Evolutionary conservation across 1,140 invertebrate genomes (phyloP).

Genomic region (Drosophila nigromelanica): DNA sequence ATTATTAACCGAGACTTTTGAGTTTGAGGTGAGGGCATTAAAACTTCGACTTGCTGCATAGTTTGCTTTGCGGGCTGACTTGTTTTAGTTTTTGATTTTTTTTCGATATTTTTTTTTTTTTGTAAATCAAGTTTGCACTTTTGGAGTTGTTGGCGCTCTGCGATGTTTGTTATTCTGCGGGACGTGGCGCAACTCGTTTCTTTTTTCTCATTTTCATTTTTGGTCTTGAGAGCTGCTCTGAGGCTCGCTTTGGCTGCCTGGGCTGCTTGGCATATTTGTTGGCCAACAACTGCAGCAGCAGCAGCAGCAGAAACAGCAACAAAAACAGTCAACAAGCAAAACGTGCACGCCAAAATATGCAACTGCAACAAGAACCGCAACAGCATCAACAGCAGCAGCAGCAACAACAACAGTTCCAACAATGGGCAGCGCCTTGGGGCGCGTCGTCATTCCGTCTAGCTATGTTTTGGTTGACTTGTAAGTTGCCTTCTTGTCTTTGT

Average conservation of each 20-base stretch:
- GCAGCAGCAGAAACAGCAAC: constrained; percentile 1
- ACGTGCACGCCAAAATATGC: constrained; percentile 54
- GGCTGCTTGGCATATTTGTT: constrained; percentile 73
- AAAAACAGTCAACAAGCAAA: constrained; percentile 50
- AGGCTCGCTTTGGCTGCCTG: constrained; percentile 34
- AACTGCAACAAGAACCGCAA: constrained; percentile 52
- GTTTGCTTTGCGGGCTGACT: constrained; percentile 11
- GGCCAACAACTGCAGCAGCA: constrained; percentile 28
- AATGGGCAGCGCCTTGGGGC: constrained; percentile 46
- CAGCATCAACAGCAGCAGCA: constrained; percentile 32
- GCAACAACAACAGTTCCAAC: constrained; percentile 53
- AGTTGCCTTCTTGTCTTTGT: constrained; percentile 44
- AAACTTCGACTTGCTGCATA: constrained; percentile 43
- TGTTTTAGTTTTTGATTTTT: constrained; percentile 7
- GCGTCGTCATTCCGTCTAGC: constrained; percentile 76
- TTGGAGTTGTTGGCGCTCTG: constrained; percentile 39
- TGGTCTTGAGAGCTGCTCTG: constrained; percentile 41
- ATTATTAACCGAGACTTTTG: constrained; percentile 35
- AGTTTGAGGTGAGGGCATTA: constrained; percentile 44
- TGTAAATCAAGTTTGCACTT: constrained; percentile 77
- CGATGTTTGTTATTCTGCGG: constrained; percentile 76
- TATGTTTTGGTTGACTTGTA: constrained; percentile 69
- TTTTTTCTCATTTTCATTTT: constrained; percentile 6
- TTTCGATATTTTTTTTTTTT: constrained; percentile 27
- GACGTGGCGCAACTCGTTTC: constrained; percentile 69